Evolutionary conservation across 2,888 invertebrate genomes (phyloP), one percentile per base, ranked within the genome.

Genomic region (Rapana venosa): DNA sequence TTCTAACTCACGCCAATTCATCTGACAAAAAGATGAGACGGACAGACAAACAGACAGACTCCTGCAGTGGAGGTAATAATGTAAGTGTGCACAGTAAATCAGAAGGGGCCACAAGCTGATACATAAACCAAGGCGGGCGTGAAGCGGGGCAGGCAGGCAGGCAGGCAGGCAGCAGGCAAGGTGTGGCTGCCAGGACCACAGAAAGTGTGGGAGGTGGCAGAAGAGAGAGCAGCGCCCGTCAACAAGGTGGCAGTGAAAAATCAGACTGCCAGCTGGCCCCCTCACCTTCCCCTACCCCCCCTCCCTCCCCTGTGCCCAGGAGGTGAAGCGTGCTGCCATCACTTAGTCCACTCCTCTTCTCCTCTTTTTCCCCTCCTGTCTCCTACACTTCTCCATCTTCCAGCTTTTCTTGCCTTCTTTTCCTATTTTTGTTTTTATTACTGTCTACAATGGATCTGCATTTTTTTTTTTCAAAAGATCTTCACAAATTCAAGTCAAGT

Each of bases 171-270:
- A 47, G 47, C 47, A 47, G 47, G 47, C 47, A 47, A 47, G 47
- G 47, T 47, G 47, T 47, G 47, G 47, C 47, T 47, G 47, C 47
- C 47, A 47, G 47, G 77, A 30, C 11, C n/a, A n/a, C 11, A n/a
- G 13, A 77, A 30, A n/a, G n/a, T 13, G 79, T 20, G 32, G 22
- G 58, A 84, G 81, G 81, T 81, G 86, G 15, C 32, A 86, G 88
- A 88, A 83, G 83, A 81, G 81, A 47, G 58, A 88, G 81, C 26
- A 58, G 61, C n/a, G 8, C 20, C 30, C 66, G 88, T 88, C 88
- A 61, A 11, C 17, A 36, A 61, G 36, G 35, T 83, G 88, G 83
- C 88, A 88, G 81, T 88, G 83, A 88, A 66, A 83, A 83, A 88
- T 88, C 81, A 35, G 61, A 66, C n/a, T 66, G 81, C 81, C 61